phyloP scores from a whole-genome alignment of 2,888 invertebrate genomes.

The Euproctis similis region DNA sequence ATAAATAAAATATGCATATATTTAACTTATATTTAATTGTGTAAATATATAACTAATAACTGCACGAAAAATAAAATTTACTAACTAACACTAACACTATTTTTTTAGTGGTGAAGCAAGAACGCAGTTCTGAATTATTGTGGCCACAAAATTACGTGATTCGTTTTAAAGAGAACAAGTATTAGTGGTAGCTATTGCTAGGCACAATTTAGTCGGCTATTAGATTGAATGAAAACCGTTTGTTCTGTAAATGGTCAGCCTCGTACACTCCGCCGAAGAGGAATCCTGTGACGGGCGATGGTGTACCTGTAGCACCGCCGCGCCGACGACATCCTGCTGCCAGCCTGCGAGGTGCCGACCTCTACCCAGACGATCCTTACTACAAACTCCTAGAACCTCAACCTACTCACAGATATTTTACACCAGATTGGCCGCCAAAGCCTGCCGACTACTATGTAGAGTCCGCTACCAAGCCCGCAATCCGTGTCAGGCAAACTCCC shows the following conservation, averaged over 20 bases:
- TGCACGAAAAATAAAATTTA: slow-evolving; percentile 1
- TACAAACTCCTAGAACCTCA: slow-evolving; percentile 50
- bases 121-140: too few relatives aligned
- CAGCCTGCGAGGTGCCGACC: slow-evolving; percentile 70
- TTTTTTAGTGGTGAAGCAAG: too few relatives aligned
- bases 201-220: slow-evolving; percentile 11
- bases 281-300: slow-evolving; percentile 79
- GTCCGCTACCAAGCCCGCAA: slow-evolving; percentile 47
- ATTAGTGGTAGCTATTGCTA: slow-evolving; percentile 5
- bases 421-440: slow-evolving; percentile 55
- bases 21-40: too few relatives aligned
- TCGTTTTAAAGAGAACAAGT: too few relatives aligned
- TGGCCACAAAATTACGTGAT: slow-evolving; percentile 1
- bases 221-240: slow-evolving; percentile 59
- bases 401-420: slow-evolving; percentile 60
- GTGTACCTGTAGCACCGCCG: slow-evolving; percentile 70
- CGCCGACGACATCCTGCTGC: slow-evolving; percentile 66
- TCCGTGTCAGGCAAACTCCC: slow-evolving; percentile 43
- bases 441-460: slow-evolving; percentile 64
- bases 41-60: too few relatives aligned
- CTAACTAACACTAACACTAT: too few relatives aligned
- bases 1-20: too few relatives aligned
- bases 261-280: slow-evolving; percentile 72
- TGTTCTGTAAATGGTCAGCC: slow-evolving; percentile 70
- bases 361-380: slow-evolving; percentile 35